Evolutionary conservation across 1,140 invertebrate genomes (phyloP), one percentile per base, ranked within the genome.

Genomic region (Brevipalpus yothersi): DNA sequence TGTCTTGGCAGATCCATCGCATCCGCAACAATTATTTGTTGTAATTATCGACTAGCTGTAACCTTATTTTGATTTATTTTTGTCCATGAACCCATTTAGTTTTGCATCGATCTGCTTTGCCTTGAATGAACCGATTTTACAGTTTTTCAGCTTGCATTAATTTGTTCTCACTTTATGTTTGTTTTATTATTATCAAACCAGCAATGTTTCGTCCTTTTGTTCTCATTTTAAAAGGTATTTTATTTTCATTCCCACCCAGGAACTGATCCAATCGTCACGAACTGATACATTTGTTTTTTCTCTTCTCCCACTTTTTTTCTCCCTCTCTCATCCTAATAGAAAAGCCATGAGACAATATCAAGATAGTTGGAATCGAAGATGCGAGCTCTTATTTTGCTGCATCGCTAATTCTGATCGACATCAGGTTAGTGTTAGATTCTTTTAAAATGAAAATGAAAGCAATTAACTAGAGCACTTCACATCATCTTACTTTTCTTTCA

Each of bases 301-400:
- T 11, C 7, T 2, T 51, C 21, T n/a, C n/a, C n/a, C 10, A 17
- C 10, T 13, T 8, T 13, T 17, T 51, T 7, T 2, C 23, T 43
- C 10, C 58, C 10, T 61, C 13, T 2, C 41, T 53, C 45, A 39
- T 60, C 67, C 67, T 68, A 68, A 31, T 69, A 89, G 86, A 66
- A 89, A 89, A 76, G 86, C 89, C 4, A 78, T 88, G 65, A 74
- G 84, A 62, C 83, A 84, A 11, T 90, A 90, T 72, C 83, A 90
- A 72, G 83, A 88, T 67, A 87, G 84, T 66, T 91, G 87, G 87
- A 81, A 90, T 67, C 80, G 85, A 68, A 75, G 87, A 61, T 88
- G 86, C 69, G 76, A 82, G 41, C 72, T 88, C 59, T 69, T 90
- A 0, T 90, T 88, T 66, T 91, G 87, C 70, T 91, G 86, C 72